phyloP scores from a whole-genome alignment of 2,888 invertebrate species.

The Lepidocyrtinus sp. region DNA sequence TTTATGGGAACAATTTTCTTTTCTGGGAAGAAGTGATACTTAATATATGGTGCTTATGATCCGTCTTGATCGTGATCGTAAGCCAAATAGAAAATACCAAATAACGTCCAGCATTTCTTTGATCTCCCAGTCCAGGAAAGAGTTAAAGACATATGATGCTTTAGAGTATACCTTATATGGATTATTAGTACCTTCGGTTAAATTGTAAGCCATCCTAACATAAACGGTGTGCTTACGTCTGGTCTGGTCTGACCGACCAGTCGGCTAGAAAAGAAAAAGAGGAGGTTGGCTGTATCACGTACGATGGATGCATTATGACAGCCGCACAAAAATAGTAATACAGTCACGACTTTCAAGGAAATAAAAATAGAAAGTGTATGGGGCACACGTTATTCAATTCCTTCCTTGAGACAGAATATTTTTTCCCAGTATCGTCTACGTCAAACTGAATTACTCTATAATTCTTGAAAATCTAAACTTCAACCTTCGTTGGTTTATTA shows the following conservation, averaged over 20 bases:
- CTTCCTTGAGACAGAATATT: conserved; percentile 8
- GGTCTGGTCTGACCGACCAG: background rate
- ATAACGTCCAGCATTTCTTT: conserved; percentile 9
- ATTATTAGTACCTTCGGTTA: no score
- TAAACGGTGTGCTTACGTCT: background rate
- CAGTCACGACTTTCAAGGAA: conserved; percentile 59
- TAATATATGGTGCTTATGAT: background rate
- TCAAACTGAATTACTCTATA: conserved; percentile 13
- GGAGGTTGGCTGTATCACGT: conserved; percentile 59
- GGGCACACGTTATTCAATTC: conserved; percentile 35
- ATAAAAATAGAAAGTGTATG: conserved; percentile 8
- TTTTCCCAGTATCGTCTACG: conserved; percentile 30
- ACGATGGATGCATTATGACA: conserved; percentile 67
- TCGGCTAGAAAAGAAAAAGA: conserved; percentile 18
- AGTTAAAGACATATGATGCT: no score
- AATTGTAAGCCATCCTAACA: no score
- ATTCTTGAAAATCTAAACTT: background rate
- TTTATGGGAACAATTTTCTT: background rate
- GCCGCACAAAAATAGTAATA: conserved; percentile 61
- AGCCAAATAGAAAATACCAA: background rate
- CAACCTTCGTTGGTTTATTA: conserved; percentile 1
- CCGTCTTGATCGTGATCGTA: background rate
- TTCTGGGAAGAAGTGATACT: background rate
- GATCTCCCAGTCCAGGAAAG: background rate
- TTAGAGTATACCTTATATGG: no score